Evolutionary conservation across 1,140 invertebrate species (phyloP).

Genomic region (Pseudobourletiella spinata): DNA sequence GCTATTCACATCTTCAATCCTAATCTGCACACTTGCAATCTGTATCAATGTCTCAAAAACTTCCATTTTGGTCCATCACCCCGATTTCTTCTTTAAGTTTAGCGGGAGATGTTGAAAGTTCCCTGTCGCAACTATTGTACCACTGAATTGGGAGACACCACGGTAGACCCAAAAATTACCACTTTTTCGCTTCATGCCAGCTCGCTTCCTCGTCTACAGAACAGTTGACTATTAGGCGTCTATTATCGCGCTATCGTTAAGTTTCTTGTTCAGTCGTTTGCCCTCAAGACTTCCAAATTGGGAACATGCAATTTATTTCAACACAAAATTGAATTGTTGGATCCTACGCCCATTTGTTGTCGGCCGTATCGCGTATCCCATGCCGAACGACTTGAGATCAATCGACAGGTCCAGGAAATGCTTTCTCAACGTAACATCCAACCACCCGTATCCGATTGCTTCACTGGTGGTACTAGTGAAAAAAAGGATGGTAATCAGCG

Average conservation of each 20-base stretch:
- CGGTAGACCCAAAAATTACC: background rate
- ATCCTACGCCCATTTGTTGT: background rate
- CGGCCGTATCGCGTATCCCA: background rate
- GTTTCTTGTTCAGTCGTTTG: too few species aligned
- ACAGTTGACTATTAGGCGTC: background rate
- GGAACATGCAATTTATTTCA: background rate
- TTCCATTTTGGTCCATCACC: too few species aligned
- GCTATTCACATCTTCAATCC: too few species aligned
- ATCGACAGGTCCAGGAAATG: constrained; percentile 39
- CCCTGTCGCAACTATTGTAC: too few species aligned
- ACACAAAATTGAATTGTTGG: background rate
- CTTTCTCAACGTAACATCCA: constrained; percentile 39
- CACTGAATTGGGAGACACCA: too few species aligned
- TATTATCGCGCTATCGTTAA: background rate
- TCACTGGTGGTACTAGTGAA: constrained; percentile 42
- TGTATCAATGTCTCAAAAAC: too few species aligned
- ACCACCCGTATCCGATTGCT: constrained; percentile 41
- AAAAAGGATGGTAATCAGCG: constrained; percentile 42
- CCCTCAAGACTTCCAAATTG: background rate
- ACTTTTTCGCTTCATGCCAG: background rate
- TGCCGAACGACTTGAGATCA: background rate
- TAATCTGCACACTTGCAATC: too few species aligned
- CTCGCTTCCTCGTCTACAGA: background rate
- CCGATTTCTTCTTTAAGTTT: too few species aligned
- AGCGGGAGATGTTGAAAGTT: too few species aligned